Percentiles rank a stretch among this genome's conserved stretches.
phyloP scores from a whole-genome alignment of 2,888 invertebrate genomes.

The Drosophila melanosoma region DNA sequence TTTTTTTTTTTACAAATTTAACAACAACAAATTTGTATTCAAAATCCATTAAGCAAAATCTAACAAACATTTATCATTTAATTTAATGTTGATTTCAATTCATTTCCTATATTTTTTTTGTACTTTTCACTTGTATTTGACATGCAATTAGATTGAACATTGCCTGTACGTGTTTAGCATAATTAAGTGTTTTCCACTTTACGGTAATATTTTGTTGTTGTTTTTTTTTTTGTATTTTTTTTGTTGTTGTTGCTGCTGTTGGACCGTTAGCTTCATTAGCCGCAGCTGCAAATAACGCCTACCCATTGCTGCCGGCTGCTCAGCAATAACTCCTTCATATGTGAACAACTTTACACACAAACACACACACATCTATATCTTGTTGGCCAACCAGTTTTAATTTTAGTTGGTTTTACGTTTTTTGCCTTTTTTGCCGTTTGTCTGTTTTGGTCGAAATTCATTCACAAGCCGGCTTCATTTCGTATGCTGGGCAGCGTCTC shows the following conservation, averaged over 20 bases:
- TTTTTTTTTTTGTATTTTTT: not conserved
- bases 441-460: slow-evolving; percentile 52
- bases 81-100: not conserved
- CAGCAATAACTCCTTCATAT: slow-evolving; percentile 33
- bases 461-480: slow-evolving; percentile 70
- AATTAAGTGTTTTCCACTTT: slow-evolving; percentile 70
- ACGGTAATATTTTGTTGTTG: slow-evolving; percentile 61
- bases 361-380: slow-evolving; percentile 24
- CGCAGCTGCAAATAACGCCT: slow-evolving; percentile 59
- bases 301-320: slow-evolving; percentile 25
- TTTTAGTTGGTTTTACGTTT: slow-evolving; percentile 31
- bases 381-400: slow-evolving; percentile 66
- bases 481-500: slow-evolving; percentile 69
- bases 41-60: not conserved
- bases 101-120: not conserved
- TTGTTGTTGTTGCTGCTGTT: slow-evolving; percentile 19
- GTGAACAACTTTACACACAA: slow-evolving; percentile 1
- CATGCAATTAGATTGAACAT: slow-evolving; percentile 72
- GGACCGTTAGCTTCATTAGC: slow-evolving; percentile 78
- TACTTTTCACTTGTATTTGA: slow-evolving; percentile 47
- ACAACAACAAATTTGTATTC: not conserved
- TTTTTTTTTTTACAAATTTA: not conserved
- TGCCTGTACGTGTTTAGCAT: slow-evolving; percentile 72
- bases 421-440: not conserved
- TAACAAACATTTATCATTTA: not conserved